Evolutionary conservation across 2,888 invertebrate genomes (phyloP).

Genomic region (Xanthostigma xanthostigma): DNA sequence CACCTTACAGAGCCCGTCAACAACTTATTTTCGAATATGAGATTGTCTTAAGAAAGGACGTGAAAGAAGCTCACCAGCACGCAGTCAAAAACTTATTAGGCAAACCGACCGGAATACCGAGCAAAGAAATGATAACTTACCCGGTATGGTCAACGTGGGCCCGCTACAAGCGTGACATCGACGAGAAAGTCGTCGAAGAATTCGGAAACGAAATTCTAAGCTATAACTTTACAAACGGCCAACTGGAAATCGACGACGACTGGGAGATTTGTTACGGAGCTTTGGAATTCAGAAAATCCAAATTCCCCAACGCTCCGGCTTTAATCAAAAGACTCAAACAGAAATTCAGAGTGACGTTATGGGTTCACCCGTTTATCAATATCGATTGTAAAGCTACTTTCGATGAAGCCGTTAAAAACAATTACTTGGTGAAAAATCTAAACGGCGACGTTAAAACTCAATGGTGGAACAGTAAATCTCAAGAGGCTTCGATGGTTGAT

Average conservation of each 20-base stretch:
- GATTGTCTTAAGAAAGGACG: slow-evolving; percentile 42
- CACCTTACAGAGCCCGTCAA: slow-evolving; percentile 30
- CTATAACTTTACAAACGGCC: slow-evolving; percentile 52
- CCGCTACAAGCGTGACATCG: slow-evolving; percentile 50
- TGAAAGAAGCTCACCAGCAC: slow-evolving; percentile 45
- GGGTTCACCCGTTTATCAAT: slow-evolving; percentile 81
- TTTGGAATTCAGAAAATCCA: slow-evolving; percentile 48
- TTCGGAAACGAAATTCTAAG: slow-evolving; percentile 53
- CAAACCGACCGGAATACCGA: slow-evolving; percentile 46
- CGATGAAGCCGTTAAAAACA: slow-evolving; percentile 37
- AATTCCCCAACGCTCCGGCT: slow-evolving; percentile 50
- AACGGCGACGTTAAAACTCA: slow-evolving; percentile 30
- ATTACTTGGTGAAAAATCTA: slow-evolving; percentile 36
- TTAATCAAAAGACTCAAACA: slow-evolving; percentile 45
- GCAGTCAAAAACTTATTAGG: slow-evolving; percentile 45
- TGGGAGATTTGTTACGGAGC: slow-evolving; percentile 84
- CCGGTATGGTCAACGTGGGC: slow-evolving; percentile 89
- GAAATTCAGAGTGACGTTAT: slow-evolving; percentile 58
- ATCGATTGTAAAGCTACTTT: slow-evolving; percentile 48
- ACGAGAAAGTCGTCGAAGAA: slow-evolving; percentile 40
- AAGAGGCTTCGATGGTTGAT: slow-evolving; percentile 47
- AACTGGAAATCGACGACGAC: slow-evolving; percentile 75
- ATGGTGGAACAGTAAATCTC: slow-evolving; percentile 42
- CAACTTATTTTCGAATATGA: slow-evolving; percentile 35
- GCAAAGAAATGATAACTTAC: slow-evolving; percentile 52